These are phyloP conservation scores for Hybos culiciformis DNA, from an alignment of 2,888 invertebrate species.

Conservation along the genomic window DNA sequence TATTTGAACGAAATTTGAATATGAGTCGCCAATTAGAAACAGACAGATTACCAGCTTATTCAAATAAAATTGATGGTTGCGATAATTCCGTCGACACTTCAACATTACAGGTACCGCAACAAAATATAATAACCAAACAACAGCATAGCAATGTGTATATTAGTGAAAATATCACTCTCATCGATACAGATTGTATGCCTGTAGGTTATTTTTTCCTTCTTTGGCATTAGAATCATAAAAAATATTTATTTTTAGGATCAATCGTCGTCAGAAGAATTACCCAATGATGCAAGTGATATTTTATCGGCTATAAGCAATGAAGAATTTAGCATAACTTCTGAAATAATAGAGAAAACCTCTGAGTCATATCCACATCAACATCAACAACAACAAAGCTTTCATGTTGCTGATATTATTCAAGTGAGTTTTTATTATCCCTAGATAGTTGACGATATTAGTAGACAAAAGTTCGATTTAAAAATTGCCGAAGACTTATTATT, in stretches of 20 bases:
- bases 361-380: conserved; percentile 20
- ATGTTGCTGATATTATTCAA: conserved; percentile 33
- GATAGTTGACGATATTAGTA: no score
- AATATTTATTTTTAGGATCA: conserved; percentile 24
- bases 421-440: no score
- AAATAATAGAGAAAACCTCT: conserved; percentile 42
- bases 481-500: not conserved
- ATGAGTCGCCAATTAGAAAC: conserved; percentile 24
- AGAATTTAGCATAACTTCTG: conserved; percentile 56
- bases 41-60: conserved; percentile 1
- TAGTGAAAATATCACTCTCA: conserved; percentile 49
- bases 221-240: not conserved
- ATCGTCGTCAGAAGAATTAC: conserved; percentile 30
- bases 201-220: conserved; percentile 20
- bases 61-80: conserved; percentile 8
- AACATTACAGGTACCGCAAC: conserved; percentile 15
- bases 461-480: not conserved
- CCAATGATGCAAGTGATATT: conserved; percentile 40
- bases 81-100: conserved; percentile 2
- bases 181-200: conserved; percentile 44
- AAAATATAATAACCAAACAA: conserved; percentile 17
- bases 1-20: conserved; percentile 33
- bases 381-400: conserved; percentile 12
- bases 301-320: conserved; percentile 51
- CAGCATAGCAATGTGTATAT: conserved; percentile 24